A percentile compares a stretch with the other conserved stretches of the same genome.
Evolutionary conservation across 2,113 vertebrate species (phyloP).

Genomic region (Carlito syrichta): DNA sequence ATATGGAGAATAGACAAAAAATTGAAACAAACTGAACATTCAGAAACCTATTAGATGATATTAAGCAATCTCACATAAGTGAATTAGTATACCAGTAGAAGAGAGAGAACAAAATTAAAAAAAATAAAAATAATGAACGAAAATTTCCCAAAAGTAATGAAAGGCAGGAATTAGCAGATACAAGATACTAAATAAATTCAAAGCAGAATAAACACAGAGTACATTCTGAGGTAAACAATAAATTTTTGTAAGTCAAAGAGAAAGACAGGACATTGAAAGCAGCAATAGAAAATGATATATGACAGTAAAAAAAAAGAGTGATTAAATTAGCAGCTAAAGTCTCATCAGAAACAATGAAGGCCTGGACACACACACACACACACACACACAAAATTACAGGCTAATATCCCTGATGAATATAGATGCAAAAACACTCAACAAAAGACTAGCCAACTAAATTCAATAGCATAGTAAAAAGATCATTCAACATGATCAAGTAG

Average conservation of each 20-base stretch:
- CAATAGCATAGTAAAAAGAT: background rate
- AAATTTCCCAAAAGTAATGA: background rate
- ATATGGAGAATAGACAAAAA: background rate
- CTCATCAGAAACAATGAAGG: background rate
- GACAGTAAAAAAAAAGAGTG: background rate
- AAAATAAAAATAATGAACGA: background rate
- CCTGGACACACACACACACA: background rate
- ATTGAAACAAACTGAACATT: background rate
- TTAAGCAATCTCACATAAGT: background rate
- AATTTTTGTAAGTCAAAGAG: background rate
- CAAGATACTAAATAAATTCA: background rate
- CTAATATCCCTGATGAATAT: background rate
- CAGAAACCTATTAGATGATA: background rate
- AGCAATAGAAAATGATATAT: background rate
- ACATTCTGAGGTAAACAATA: background rate
- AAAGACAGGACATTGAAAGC: background rate
- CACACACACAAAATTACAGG: background rate
- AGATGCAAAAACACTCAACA: background rate
- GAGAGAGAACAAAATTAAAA: background rate
- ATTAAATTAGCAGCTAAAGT: background rate
- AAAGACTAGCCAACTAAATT: background rate
- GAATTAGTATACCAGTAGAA: background rate
- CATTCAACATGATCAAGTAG: background rate
- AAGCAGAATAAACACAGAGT: background rate
- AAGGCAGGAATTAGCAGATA: background rate